phyloP scores from a whole-genome alignment of 2,888 invertebrate genomes.

The Agelastica alni region DNA sequence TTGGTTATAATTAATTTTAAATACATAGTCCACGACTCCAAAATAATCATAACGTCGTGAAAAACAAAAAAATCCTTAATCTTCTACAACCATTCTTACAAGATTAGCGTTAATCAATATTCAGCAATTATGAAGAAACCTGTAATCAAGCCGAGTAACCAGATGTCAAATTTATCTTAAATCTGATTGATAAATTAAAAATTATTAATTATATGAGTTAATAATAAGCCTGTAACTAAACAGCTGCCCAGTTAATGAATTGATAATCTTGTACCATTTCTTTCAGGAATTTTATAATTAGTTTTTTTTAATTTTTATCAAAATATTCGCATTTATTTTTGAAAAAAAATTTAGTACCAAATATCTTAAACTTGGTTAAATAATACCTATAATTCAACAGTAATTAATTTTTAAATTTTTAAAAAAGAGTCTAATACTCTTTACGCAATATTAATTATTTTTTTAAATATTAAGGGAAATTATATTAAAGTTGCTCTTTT shows the following conservation, averaged over 20 bases:
- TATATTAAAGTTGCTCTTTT: too few relatives aligned
- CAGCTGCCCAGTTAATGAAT: constrained; percentile 21
- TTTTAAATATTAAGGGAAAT: too few relatives aligned
- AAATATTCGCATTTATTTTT: too few relatives aligned
- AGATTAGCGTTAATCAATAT: constrained; percentile 27
- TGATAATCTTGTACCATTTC: not conserved
- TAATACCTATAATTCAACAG: too few relatives aligned
- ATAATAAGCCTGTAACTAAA: constrained; percentile 22
- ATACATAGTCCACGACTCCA: not conserved
- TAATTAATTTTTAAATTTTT: too few relatives aligned
- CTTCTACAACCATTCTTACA: constrained; percentile 24
- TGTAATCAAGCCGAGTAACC: constrained; percentile 25
- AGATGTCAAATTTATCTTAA: constrained; percentile 26
- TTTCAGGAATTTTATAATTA: constrained; percentile 1
- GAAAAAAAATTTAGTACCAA: too few relatives aligned
- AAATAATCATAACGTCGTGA: constrained; percentile 6
- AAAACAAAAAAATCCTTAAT: constrained; percentile 13
- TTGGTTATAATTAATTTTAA: too few relatives aligned
- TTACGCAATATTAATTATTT: too few relatives aligned
- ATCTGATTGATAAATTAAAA: constrained; percentile 29
- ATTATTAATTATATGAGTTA: constrained; percentile 29
- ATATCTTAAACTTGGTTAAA: too few relatives aligned
- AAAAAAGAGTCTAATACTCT: too few relatives aligned
- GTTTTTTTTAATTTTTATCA: not conserved
- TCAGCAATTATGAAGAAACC: constrained; percentile 24